Evolutionary conservation across 1,140 invertebrate species (phyloP), one percentile per base, ranked within the genome.

Genomic region (Drosophila tani): DNA sequence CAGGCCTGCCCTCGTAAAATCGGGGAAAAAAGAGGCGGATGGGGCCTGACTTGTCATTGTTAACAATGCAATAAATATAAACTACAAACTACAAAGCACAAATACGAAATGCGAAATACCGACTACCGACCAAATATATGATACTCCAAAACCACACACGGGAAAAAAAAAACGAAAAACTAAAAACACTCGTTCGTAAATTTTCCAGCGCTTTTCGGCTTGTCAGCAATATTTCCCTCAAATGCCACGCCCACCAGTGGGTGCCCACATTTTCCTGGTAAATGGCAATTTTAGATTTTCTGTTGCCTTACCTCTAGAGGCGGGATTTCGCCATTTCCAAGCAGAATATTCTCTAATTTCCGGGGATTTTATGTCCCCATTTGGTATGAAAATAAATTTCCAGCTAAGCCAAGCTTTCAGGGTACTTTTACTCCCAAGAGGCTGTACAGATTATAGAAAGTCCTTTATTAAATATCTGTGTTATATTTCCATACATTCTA

Each of bases 41-140:
- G 41, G 15, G 69, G 81, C 70, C 62, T 60, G 81, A 50, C 69
- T 65, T 73, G 53, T 73, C 67, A 71, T 60, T 73, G 43, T 65
- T 69, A 75, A 75, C 77, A 82, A 82, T 43, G 57, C 74, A 78
- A 74, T 75, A 74, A 75, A 74, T 75, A 74, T 47, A 63, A 63
- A 73, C 46, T 62, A 74, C 56, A 58, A 70, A 73, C 66, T 71
- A 71, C 46, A 73, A 38, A 59, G 63, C 58, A 40, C 51, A 58
- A 50, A 73, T 70, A 40, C 66, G 49, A 50, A 59, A 55, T 55
- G 3, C 41, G 8, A 8, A 45, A 45, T 65, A 43, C 21, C 14
- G 27, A 46, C 57, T 14, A 69, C 47, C 57, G 11, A 69, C 47
- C 15, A 66, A 66, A 69, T 53, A 68, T 45, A 46, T 35, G 35